phyloP scores from a whole-genome alignment of 2,888 invertebrate species.

The Oscheius onirici region DNA sequence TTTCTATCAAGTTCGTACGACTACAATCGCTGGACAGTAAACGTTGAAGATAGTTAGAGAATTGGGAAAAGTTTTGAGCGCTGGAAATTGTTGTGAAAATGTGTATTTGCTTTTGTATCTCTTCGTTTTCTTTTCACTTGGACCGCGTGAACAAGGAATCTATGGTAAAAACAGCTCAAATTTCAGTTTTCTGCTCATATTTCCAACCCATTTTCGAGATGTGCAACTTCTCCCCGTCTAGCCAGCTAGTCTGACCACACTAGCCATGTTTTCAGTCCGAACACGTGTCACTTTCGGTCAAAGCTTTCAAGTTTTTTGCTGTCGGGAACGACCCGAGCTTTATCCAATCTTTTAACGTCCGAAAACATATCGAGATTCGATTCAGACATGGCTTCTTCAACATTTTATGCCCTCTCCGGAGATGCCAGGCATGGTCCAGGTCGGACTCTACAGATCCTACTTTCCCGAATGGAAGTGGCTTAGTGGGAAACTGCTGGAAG shows the following conservation, averaged over 20 bases:
- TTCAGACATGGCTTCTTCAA: conserved; percentile 22
- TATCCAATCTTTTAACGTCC: not conserved
- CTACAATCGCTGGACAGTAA: too few relatives aligned
- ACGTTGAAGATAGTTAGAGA: too few relatives aligned
- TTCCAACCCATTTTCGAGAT: too few relatives aligned
- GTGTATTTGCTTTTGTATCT: too few relatives aligned
- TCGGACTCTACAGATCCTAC: conserved; percentile 13
- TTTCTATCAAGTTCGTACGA: too few relatives aligned
- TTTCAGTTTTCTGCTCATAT: too few relatives aligned
- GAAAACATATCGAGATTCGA: not conserved
- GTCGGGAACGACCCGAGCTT: not conserved
- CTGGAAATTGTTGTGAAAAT: too few relatives aligned
- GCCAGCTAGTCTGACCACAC: not conserved
- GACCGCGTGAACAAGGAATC: too few relatives aligned
- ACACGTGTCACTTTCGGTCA: not conserved
- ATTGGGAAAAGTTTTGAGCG: too few relatives aligned
- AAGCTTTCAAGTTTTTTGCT: not conserved
- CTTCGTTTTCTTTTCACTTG: too few relatives aligned
- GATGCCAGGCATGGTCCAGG: not conserved
- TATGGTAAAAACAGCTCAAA: too few relatives aligned
- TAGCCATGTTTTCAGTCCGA: too few relatives aligned
- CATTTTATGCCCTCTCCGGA: conserved; percentile 16
- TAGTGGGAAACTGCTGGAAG: not conserved
- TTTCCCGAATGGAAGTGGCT: conserved; percentile 13
- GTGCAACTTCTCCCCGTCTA: not conserved